A percentile compares a stretch with the other conserved stretches of the same genome.
These are phyloP conservation scores for Callospermophilus lateralis DNA, from an alignment of 2,113 vertebrate species.

Conservation along the genomic window DNA sequence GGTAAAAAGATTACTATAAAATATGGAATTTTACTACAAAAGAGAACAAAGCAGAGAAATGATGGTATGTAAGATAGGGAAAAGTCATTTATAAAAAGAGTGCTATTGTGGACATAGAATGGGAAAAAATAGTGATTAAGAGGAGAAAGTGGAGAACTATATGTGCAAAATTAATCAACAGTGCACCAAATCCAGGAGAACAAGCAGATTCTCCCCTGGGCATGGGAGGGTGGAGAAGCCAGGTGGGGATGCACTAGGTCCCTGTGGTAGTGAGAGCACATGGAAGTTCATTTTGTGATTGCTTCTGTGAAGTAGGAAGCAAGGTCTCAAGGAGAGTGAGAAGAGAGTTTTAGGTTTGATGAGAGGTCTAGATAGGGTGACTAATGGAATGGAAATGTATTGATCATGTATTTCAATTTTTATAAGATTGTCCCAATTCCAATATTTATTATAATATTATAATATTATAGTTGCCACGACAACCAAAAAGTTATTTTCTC, in stretches of 20 bases:
- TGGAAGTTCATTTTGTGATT: not conserved
- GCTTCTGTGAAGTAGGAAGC: not conserved
- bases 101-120: not conserved
- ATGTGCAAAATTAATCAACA: not conserved
- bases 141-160: not conserved
- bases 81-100: not conserved
- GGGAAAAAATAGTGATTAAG: not conserved
- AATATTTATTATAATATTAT: not conserved
- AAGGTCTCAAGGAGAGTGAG: not conserved
- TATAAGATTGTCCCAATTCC: slow-evolving; percentile 1
- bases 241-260: not conserved
- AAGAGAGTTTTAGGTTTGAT: not conserved
- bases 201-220: rapidly evolving
- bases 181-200: not conserved
- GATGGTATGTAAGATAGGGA: not conserved
- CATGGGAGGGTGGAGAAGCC: not conserved
- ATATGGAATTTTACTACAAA: slow-evolving; percentile 19
- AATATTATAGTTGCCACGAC: not conserved
- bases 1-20: slow-evolving; percentile 4
- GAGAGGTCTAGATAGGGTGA: not conserved
- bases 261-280: not conserved
- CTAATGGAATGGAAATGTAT: not conserved
- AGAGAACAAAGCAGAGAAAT: not conserved
- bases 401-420: slow-evolving; percentile 62
- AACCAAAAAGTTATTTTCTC: not conserved